Evolutionary conservation across 1,140 invertebrate genomes (phyloP), one percentile per base, ranked within the genome.

Genomic region (Pinna nobilis): DNA sequence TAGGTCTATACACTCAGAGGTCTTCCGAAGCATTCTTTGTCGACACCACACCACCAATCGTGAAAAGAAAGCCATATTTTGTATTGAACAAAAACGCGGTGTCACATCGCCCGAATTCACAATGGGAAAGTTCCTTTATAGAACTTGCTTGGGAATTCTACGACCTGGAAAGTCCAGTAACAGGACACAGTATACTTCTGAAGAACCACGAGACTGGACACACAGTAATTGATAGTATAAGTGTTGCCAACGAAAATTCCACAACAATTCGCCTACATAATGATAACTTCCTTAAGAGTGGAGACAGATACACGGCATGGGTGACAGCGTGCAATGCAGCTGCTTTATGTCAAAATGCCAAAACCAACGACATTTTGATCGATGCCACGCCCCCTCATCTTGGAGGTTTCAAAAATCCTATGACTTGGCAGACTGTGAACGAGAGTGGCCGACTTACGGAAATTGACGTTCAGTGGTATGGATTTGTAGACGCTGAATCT

Each of bases 151-250:
- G 79, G 80, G 64, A 73, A 51, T 81, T 82, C 53, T 20, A 66
- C 51, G 80, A 84, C 57, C 30, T 53, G 2, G 76, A 79, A 39
- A 84, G 80, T 68, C 66, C 77, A 6, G 71, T 84, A 39, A 53
- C 70, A 15, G 70, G 60, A 11, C 78, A 79, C 18, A 51, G 39
- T 0, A 32, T 82, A 9, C 49, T 53, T 18, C 23, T 84, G 11
- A 33, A 55, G 11, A 77, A 66, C 25, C 72, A 79, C 35, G 51
- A 64, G 11, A 73, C 77, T 65, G 73, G 78, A 18, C 70, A 70
- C 53, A 59, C 57, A 23, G 32, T 60, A 7, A 3, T 67, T 35
- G 63, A 71, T 60, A 64, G 44, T 23, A 51, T 61, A 4, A 18
- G 69, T 28, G 2, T 74, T 39, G 35, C 39, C 30, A 59, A 59